Conservation (phyloP, 2,888 invertebrate genomes). For the Nephrotoma flavescens region DNA sequence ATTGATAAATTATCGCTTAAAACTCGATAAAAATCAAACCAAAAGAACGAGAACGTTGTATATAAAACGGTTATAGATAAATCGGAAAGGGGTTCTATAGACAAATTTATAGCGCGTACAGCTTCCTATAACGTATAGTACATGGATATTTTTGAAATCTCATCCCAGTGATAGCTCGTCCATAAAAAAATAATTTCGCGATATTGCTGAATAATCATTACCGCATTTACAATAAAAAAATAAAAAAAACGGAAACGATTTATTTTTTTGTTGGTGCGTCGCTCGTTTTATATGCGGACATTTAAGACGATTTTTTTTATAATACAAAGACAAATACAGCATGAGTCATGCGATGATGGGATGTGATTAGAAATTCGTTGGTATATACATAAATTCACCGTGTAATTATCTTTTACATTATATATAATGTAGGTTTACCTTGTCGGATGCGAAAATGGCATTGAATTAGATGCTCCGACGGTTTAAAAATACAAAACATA, state of each 20-base stretch:
- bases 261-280: neutral
- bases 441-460: neutral
- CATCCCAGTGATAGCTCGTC: neutral
- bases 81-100: neutral
- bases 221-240: neutral
- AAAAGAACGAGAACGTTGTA: neutral
- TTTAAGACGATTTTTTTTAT: neutral
- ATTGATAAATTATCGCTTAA: neutral
- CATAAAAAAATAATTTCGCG: neutral
- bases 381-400: neutral
- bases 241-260: neutral
- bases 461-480: neutral
- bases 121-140: neutral
- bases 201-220: neutral
- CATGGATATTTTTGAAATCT: neutral
- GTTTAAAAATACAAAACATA: neutral
- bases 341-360: neutral
- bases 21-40: neutral
- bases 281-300: neutral
- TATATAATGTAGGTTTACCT: neutral
- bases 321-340: neutral
- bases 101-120: neutral
- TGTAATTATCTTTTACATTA: neutral
- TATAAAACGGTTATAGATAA: neutral
- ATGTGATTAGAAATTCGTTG: neutral